These are phyloP conservation scores for Phyllostomus discolor DNA, from an alignment of 2,113 vertebrate species.

Conservation along the genomic window DNA sequence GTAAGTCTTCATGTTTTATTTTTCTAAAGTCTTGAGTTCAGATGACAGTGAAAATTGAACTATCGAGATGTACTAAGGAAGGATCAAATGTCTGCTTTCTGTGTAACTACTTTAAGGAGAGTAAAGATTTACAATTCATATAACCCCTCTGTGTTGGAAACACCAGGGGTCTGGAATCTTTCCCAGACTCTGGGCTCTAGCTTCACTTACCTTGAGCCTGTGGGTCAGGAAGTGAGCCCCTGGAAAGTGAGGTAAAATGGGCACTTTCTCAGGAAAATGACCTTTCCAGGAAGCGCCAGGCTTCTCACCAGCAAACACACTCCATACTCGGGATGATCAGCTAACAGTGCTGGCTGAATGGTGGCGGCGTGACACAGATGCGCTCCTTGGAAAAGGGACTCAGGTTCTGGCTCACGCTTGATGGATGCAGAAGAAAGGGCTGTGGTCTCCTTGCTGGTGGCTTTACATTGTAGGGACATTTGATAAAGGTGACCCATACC, in stretches of 20 bases:
- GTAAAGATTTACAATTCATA: conserved; percentile 37
- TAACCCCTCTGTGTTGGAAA: conserved; percentile 35
- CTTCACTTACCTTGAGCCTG: conserved; percentile 9
- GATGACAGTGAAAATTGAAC: conserved; percentile 46
- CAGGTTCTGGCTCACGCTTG: not conserved
- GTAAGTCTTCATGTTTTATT: conserved; percentile 12
- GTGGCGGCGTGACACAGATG: too few species aligned
- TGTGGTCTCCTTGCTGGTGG: not conserved
- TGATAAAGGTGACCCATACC: not conserved
- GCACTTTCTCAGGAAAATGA: conserved; percentile 49
- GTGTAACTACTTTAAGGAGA: conserved; percentile 55
- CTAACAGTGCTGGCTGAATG: not conserved
- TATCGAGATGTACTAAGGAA: not conserved
- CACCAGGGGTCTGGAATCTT: conserved; percentile 9
- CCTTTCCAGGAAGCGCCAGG: not conserved
- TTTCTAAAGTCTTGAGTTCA: conserved; percentile 29
- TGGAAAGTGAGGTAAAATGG: not conserved
- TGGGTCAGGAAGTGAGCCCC: conserved; percentile 28
- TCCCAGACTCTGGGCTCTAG: conserved; percentile 32
- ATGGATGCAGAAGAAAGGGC: not conserved
- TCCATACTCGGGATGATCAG: not conserved
- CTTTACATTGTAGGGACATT: not conserved
- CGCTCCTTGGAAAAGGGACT: not conserved
- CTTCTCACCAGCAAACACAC: not conserved
- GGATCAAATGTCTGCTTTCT: conserved; percentile 51